Conservation (phyloP, 2,113 vertebrate species). For the Eira barbara region DNA sequence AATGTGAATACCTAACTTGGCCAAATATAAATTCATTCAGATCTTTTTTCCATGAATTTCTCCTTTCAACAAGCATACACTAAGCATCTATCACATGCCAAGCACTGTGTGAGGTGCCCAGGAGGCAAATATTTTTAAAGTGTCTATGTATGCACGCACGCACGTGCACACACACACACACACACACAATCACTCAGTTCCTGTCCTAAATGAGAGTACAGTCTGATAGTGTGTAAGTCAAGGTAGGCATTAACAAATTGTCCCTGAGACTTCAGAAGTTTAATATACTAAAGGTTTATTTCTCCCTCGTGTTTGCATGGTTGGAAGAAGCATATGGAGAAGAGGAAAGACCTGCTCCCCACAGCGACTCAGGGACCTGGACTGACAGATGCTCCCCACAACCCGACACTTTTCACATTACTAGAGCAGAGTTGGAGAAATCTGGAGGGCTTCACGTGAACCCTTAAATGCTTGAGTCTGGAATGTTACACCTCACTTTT, state of each 20-base stretch:
- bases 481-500: not conserved
- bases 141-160: too few relatives aligned
- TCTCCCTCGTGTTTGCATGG: not conserved
- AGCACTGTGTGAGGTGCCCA: not conserved
- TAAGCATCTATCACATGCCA: not conserved
- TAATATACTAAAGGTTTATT: not conserved
- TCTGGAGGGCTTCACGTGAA: not conserved
- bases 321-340: fast-evolving
- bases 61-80: not conserved
- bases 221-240: not conserved
- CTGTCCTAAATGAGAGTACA: not conserved
- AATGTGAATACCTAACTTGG: not conserved
- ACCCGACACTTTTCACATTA: not conserved
- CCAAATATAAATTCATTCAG: not conserved
- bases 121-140: not conserved
- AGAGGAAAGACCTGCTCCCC: not conserved
- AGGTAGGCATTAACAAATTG: not conserved
- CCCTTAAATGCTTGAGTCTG: not conserved
- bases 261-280: not conserved
- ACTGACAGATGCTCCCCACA: fast-evolving
- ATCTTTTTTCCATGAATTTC: not conserved
- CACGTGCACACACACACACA: too few relatives aligned
- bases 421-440: not conserved
- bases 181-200: too few relatives aligned
- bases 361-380: not conserved